Percentiles rank a stretch among this genome's conserved stretches.
phyloP scores from a whole-genome alignment of 2,888 invertebrate species.

The Anaspis maculata region DNA sequence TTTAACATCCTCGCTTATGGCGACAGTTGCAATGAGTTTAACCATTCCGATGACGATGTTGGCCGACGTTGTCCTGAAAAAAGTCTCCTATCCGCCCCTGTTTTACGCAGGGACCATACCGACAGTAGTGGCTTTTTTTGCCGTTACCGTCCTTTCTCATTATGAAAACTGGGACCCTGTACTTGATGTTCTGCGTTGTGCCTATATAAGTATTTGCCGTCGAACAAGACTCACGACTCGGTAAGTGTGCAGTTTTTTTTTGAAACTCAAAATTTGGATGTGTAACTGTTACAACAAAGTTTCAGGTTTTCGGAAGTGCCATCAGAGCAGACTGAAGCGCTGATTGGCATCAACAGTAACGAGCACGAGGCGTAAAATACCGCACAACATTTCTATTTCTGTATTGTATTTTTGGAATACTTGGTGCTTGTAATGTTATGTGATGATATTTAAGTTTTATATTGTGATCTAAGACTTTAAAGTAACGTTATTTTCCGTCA shows the following conservation, averaged over 20 bases:
- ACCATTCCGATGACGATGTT: constrained; percentile 85
- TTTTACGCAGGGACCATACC: constrained; percentile 75
- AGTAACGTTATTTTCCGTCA: too few species aligned
- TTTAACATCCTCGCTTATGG: constrained; percentile 83
- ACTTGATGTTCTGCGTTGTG: constrained; percentile 47
- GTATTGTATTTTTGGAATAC: constrained; percentile 1
- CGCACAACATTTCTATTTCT: constrained; percentile 1
- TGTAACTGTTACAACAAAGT: constrained; percentile 25
- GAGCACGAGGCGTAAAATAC: constrained; percentile 47
- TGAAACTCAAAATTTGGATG: constrained; percentile 1
- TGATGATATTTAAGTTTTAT: constrained; percentile 10
- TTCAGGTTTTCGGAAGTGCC: constrained; percentile 54
- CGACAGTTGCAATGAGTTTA: constrained; percentile 76
- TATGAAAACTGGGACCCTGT: constrained; percentile 80
- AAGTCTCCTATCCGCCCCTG: constrained; percentile 56
- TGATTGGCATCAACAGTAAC: constrained; percentile 52
- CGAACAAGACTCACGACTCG: constrained; percentile 44
- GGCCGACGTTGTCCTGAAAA: constrained; percentile 68
- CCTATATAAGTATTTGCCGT: constrained; percentile 44
- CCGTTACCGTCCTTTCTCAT: constrained; percentile 60
- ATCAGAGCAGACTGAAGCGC: constrained; percentile 60
- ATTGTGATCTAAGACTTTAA: constrained; percentile 9
- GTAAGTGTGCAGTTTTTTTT: constrained; percentile 29
- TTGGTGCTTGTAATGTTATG: constrained; percentile 10
- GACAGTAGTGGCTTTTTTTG: constrained; percentile 66